Percentiles rank a stretch among this genome's conserved stretches.
These are phyloP conservation scores for Drosophila athabasca DNA, from an alignment of 1,140 invertebrate genomes.

Conservation along the genomic window DNA sequence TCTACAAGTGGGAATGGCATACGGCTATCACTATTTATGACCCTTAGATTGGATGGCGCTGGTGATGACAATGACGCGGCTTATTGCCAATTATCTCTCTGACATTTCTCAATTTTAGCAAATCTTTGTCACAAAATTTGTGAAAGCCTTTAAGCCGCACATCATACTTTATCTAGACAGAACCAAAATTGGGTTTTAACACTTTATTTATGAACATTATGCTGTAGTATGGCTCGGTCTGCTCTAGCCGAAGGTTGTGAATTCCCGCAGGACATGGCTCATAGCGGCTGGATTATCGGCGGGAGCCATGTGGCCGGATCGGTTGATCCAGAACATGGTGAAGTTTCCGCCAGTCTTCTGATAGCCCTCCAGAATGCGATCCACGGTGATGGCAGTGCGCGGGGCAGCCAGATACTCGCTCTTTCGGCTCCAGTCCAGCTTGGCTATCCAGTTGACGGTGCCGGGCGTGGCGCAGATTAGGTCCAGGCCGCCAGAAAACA, in stretches of 20 bases:
- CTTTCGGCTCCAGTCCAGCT: slow-evolving; percentile 87
- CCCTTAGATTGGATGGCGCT: slow-evolving; percentile 19
- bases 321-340: slow-evolving; percentile 89
- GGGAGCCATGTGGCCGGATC: slow-evolving; percentile 87
- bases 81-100: slow-evolving; percentile 25
- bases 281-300: slow-evolving; percentile 78
- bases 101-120: slow-evolving; percentile 21
- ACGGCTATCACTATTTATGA: slow-evolving; percentile 35
- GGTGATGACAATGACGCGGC: slow-evolving; percentile 19
- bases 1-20: slow-evolving; percentile 31
- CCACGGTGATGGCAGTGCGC: slow-evolving; percentile 85
- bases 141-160: slow-evolving; percentile 27
- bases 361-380: slow-evolving; percentile 87
- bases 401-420: slow-evolving; percentile 85
- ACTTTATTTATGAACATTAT: background rate
- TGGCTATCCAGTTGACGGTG: slow-evolving; percentile 89
- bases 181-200: slow-evolving; percentile 11
- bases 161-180: slow-evolving; percentile 21
- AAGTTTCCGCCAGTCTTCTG: slow-evolving; percentile 88
- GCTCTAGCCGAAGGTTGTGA: slow-evolving; percentile 66
- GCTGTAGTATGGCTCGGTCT: no score
- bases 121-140: slow-evolving; percentile 44
- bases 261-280: slow-evolving; percentile 62
- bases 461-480: slow-evolving; percentile 89
- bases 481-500: slow-evolving; percentile 85